Conservation (phyloP, 2,113 vertebrate genomes). For the Hippoglossus stenolepis region DNA sequence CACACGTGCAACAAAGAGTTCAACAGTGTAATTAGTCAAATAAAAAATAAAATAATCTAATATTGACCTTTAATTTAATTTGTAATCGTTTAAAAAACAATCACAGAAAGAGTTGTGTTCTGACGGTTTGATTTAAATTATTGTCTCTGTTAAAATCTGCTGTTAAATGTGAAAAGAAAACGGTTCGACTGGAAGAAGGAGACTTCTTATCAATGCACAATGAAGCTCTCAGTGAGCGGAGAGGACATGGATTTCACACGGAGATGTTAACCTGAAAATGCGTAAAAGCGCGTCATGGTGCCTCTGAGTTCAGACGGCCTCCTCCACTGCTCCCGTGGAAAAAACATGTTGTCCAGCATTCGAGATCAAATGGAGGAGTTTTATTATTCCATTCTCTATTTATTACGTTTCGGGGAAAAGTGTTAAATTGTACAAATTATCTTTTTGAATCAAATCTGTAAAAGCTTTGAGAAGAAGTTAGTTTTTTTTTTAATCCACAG, state of each 20-base stretch:
- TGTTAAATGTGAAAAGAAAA: conserved; percentile 4
- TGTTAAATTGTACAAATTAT: background rate
- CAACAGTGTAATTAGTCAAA: background rate
- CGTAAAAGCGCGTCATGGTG: conserved; percentile 79
- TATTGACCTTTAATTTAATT: background rate
- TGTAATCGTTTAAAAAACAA: background rate
- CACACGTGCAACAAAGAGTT: background rate
- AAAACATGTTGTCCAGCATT: conserved; percentile 23
- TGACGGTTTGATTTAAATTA: background rate
- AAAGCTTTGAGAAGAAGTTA: too few relatives aligned
- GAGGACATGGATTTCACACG: conserved; percentile 76
- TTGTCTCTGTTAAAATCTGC: background rate
- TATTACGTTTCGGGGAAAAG: background rate
- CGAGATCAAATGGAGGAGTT: background rate
- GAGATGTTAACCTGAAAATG: conserved; percentile 77
- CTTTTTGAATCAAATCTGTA: background rate
- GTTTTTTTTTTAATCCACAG: background rate
- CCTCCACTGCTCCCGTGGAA: conserved; percentile 30
- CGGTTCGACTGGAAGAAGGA: conserved; percentile 22
- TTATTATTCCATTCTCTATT: background rate
- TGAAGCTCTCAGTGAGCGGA: conserved; percentile 75
- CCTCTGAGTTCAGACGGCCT: conserved; percentile 58
- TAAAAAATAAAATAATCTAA: background rate
- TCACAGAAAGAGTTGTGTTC: background rate
- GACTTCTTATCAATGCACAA: conserved; percentile 79